A percentile compares a stretch with the other conserved stretches of the same genome.
phyloP scores from a whole-genome alignment of 1,140 invertebrate genomes.

The Drosophila pruinosa region DNA sequence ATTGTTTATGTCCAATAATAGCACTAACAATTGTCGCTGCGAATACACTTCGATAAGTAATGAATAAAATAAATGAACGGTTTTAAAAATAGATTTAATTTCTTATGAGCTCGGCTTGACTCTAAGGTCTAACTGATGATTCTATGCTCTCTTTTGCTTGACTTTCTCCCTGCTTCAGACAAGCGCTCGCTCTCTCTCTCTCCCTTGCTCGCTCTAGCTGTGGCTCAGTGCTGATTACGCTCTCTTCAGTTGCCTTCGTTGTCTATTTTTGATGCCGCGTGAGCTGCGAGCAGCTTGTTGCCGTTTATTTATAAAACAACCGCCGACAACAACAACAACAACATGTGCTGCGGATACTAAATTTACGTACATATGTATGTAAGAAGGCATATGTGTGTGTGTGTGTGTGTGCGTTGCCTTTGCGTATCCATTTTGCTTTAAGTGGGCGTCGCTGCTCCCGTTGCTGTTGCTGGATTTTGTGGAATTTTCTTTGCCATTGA shows the following conservation, averaged over 20 bases:
- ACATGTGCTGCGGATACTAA: conserved; percentile 18
- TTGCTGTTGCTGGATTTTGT: conserved; percentile 26
- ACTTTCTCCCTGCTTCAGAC: not conserved
- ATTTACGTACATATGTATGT: conserved; percentile 21
- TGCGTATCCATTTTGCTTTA: conserved; percentile 20
- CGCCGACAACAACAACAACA: conserved; percentile 28
- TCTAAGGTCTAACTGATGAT: too few species aligned
- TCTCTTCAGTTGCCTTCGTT: conserved; percentile 18
- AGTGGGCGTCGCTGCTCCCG: conserved; percentile 28
- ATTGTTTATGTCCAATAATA: not conserved
- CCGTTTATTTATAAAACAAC: conserved; percentile 49
- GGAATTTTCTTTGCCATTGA: conserved; percentile 37
- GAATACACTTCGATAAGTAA: not conserved
- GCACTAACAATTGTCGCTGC: not conserved
- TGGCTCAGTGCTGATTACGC: not conserved
- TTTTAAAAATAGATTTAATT: not conserved
- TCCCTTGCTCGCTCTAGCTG: not conserved
- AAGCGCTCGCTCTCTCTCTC: not conserved
- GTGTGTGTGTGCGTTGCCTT: not conserved
- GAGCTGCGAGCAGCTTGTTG: conserved; percentile 41
- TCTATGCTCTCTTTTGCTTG: not conserved
- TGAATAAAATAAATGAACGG: not conserved
- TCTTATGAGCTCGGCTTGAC: not conserved
- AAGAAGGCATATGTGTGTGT: not conserved
- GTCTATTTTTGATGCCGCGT: conserved; percentile 35